Percentiles rank a stretch among this genome's conserved stretches.
These are phyloP conservation scores for Steinernema feltiae DNA, from an alignment of 1,140 invertebrate genomes.

Conservation along the genomic window DNA sequence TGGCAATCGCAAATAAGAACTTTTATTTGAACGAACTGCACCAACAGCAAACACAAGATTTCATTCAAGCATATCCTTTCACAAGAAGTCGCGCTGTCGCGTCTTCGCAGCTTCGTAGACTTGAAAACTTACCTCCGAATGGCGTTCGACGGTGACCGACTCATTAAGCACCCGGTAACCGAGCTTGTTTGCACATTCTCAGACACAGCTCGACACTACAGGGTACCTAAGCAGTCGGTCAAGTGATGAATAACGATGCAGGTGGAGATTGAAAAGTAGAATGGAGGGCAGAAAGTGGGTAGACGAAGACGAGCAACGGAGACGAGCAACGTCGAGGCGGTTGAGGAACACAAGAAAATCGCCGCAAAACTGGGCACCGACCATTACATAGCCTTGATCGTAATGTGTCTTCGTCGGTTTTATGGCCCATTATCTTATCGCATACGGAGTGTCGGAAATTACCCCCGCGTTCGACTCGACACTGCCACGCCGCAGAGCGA, in stretches of 20 bases:
- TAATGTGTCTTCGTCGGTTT: conserved; percentile 15
- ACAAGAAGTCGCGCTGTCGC: no score
- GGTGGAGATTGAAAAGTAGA: not conserved
- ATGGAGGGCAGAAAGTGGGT: not conserved
- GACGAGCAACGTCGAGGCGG: not conserved
- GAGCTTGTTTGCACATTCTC: conserved; percentile 5
- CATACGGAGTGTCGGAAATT: conserved; percentile 15
- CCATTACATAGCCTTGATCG: conserved; percentile 15
- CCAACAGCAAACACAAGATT: not conserved
- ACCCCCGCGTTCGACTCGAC: conserved; percentile 7
- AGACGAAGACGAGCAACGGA: not conserved
- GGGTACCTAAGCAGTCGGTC: not conserved
- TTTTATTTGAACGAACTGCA: conserved; percentile 1
- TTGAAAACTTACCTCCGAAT: no score
- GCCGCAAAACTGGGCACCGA: conserved; percentile 10
- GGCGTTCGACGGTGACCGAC: not conserved
- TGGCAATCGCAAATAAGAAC: not conserved
- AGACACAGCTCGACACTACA: conserved; percentile 15
- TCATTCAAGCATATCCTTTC: not conserved
- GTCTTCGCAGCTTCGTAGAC: no score
- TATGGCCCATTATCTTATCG: conserved; percentile 15
- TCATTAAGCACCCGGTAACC: conserved; percentile 6
- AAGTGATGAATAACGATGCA: not conserved
- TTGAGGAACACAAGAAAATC: not conserved
- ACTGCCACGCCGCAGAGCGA: not conserved